Percentiles rank a stretch among this genome's conserved stretches.
Conservation (phyloP, 2,888 invertebrate genomes). For the Caenorhabditis japonica region DNA sequence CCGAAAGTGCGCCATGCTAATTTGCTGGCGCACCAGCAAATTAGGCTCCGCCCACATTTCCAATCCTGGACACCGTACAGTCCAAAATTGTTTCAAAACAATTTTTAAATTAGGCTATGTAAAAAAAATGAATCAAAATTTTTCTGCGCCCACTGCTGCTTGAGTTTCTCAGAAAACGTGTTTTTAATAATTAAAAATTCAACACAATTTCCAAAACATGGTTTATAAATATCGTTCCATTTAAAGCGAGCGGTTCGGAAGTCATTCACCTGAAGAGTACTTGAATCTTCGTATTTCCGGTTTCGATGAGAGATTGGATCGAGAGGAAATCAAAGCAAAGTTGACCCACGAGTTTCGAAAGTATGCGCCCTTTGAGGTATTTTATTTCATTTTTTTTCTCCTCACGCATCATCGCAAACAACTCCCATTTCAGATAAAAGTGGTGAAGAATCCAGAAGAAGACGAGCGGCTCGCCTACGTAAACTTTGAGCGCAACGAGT, state of each 20-base stretch:
- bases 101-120: too few relatives aligned
- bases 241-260: constrained; percentile 74
- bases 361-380: constrained; percentile 74
- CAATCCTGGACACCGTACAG: too few relatives aligned
- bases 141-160: too few relatives aligned
- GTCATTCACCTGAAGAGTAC: constrained; percentile 76
- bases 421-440: constrained; percentile 75
- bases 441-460: constrained; percentile 73
- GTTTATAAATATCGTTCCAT: constrained; percentile 14
- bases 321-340: constrained; percentile 71
- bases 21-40: too few relatives aligned
- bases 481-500: constrained; percentile 72
- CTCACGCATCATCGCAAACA: too few relatives aligned
- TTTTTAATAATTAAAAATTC: too few relatives aligned
- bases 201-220: neutral
- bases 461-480: constrained; percentile 76
- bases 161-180: too few relatives aligned
- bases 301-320: constrained; percentile 65
- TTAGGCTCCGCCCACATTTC: too few relatives aligned
- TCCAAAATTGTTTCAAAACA: too few relatives aligned
- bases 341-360: constrained; percentile 70
- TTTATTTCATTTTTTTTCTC: constrained; percentile 4
- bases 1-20: too few relatives aligned
- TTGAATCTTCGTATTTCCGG: constrained; percentile 75
- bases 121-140: too few relatives aligned